Conservation (phyloP, 2,888 invertebrate genomes). For the Agrochola litura region DNA sequence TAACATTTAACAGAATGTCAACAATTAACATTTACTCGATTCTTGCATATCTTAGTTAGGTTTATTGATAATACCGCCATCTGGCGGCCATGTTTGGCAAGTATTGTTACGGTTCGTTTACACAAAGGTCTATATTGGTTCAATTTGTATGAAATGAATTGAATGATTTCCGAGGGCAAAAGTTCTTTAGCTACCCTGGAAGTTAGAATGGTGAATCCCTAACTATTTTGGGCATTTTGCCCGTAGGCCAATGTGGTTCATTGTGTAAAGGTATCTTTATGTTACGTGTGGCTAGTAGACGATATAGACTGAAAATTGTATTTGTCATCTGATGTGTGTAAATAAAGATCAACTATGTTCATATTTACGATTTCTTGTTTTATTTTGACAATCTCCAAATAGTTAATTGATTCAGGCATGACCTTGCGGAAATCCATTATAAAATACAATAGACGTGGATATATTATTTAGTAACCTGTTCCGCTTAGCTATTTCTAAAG, state of each 20-base stretch:
- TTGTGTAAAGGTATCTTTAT: slow-evolving; percentile 40
- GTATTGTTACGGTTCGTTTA: slow-evolving; percentile 45
- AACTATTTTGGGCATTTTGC: slow-evolving; percentile 4
- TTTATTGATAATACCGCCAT: slow-evolving; percentile 56
- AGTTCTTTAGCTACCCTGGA: background rate
- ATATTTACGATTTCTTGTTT: slow-evolving; percentile 71
- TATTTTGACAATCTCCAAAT: slow-evolving; percentile 29
- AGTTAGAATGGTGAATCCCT: background rate
- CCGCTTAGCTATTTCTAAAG: no score
- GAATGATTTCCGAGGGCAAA: background rate
- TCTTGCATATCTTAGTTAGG: slow-evolving; percentile 58
- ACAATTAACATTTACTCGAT: slow-evolving; percentile 27
- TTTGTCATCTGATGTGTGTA: slow-evolving; percentile 75
- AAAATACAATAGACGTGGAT: no score
- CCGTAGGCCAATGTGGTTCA: slow-evolving; percentile 6
- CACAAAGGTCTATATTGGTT: slow-evolving; percentile 15
- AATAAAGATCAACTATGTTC: slow-evolving; percentile 79
- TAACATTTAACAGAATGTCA: slow-evolving; percentile 10
- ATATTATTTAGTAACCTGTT: no score
- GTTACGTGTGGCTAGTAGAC: slow-evolving; percentile 69
- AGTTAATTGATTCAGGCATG: background rate
- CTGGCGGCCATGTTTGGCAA: slow-evolving; percentile 41
- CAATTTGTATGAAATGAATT: slow-evolving; percentile 21
- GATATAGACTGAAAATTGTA: slow-evolving; percentile 77
- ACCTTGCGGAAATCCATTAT: no score